Percentiles rank a stretch among this genome's conserved stretches.
phyloP scores from a whole-genome alignment of 1,140 invertebrate species.

The Drosophila nikananu region DNA sequence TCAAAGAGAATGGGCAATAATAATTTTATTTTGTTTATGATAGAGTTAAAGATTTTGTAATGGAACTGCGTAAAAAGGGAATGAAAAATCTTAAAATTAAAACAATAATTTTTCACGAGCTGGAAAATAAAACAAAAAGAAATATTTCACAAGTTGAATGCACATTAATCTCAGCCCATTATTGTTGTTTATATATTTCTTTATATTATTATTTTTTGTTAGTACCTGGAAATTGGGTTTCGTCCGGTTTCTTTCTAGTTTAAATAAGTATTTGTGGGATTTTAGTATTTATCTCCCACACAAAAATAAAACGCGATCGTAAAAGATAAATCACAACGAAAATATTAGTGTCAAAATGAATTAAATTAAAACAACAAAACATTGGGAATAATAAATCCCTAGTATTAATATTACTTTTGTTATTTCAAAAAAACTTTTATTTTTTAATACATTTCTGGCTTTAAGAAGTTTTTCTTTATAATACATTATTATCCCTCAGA shows the following conservation, averaged over 20 bases:
- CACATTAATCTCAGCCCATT: not conserved
- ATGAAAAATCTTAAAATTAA: not conserved
- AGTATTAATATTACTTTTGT: not conserved
- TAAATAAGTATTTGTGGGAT: not conserved
- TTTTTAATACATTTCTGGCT: not conserved
- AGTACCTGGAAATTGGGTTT: not conserved
- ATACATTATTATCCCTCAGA: not conserved
- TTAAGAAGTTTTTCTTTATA: not conserved
- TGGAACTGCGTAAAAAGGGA: not conserved
- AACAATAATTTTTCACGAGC: not conserved
- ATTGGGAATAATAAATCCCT: not conserved
- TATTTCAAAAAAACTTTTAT: not conserved
- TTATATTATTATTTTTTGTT: not conserved
- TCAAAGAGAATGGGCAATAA: slow-evolving; percentile 23
- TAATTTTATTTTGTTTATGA: not conserved
- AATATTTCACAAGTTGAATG: not conserved
- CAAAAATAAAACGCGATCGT: slow-evolving; percentile 9
- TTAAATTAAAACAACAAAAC: not conserved
- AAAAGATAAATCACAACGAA: not conserved
- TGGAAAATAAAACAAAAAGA: not conserved
- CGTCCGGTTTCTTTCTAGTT: slow-evolving; percentile 3
- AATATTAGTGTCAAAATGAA: not conserved
- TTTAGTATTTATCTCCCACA: not conserved
- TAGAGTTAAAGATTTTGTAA: not conserved
- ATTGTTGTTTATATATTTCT: not conserved